These are phyloP conservation scores for Nothobranchius furzeri DNA, from an alignment of 2,113 vertebrate genomes.

Conservation along the genomic window DNA sequence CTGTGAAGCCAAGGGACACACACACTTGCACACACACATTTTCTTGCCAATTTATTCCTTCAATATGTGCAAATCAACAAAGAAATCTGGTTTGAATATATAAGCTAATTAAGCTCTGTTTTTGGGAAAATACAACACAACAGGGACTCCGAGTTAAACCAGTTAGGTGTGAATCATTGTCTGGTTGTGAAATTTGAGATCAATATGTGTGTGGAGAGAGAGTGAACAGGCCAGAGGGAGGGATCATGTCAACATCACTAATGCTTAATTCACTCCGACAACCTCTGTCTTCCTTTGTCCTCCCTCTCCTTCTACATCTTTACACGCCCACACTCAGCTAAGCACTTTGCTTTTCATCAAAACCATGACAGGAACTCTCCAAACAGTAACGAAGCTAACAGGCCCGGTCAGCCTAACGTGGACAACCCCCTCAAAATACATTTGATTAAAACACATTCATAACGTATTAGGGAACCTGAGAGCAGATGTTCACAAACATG, in stretches of 20 bases:
- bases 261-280: constrained; percentile 57
- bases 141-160: constrained; percentile 5
- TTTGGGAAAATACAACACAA: constrained; percentile 12
- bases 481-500: neutral
- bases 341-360: constrained; percentile 14
- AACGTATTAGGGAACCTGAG: too few species aligned
- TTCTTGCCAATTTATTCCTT: constrained; percentile 51
- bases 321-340: constrained; percentile 11
- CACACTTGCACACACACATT: constrained; percentile 32
- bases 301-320: constrained; percentile 13
- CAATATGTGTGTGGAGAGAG: constrained; percentile 33
- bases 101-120: constrained; percentile 19
- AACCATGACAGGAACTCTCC: constrained; percentile 23
- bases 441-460: neutral
- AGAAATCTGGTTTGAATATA: constrained; percentile 32
- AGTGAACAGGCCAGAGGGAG: constrained; percentile 15
- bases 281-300: constrained; percentile 37
- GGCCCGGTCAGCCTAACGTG: constrained; percentile 33
- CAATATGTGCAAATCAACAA: constrained; percentile 55
- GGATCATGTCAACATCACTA: constrained; percentile 24
- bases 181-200: constrained; percentile 34
- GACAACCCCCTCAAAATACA: constrained; percentile 23
- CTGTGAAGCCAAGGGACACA: constrained; percentile 62
- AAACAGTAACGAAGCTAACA: constrained; percentile 41
- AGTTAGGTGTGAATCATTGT: constrained; percentile 17